Evolutionary conservation across 2,888 invertebrate genomes (phyloP).

Genomic region (Tetheella fluctuosa): DNA sequence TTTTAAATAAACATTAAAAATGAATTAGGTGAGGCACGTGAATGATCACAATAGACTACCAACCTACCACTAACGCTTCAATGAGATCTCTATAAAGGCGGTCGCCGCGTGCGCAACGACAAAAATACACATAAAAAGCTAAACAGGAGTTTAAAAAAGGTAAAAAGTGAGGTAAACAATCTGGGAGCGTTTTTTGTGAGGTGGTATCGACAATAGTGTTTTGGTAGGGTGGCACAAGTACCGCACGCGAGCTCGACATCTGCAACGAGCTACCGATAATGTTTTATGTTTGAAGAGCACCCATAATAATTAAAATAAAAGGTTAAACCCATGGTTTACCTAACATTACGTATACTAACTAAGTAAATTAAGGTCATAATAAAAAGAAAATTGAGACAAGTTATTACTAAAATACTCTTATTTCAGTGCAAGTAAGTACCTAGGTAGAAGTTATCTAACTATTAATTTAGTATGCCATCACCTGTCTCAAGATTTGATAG

Average conservation of each 20-base stretch:
- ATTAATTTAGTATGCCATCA: too few relatives aligned
- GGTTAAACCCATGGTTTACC: neutral
- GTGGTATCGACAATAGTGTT: slow-evolving; percentile 59
- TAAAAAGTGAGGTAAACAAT: slow-evolving; percentile 83
- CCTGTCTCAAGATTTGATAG: too few relatives aligned
- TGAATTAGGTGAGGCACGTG: slow-evolving; percentile 69
- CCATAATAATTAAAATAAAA: neutral
- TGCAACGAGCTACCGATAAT: slow-evolving; percentile 38
- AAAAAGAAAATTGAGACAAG: too few relatives aligned
- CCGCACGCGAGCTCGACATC: slow-evolving; percentile 67
- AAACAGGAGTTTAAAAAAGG: slow-evolving; percentile 77
- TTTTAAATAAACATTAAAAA: slow-evolving; percentile 77
- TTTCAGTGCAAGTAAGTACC: too few relatives aligned
- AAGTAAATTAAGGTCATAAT: neutral
- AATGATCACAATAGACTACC: slow-evolving; percentile 66
- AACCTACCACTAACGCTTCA: slow-evolving; percentile 65
- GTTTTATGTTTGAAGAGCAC: neutral
- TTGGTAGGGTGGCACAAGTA: slow-evolving; percentile 69
- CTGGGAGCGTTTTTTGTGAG: slow-evolving; percentile 72
- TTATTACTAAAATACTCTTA: too few relatives aligned
- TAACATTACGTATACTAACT: neutral
- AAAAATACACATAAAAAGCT: slow-evolving; percentile 75
- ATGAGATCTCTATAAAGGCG: slow-evolving; percentile 67
- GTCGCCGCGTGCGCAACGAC: slow-evolving; percentile 74
- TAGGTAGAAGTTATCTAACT: too few relatives aligned